phyloP scores from a whole-genome alignment of 2,797 vertebrate species.

The Acrocephalus scirpaceus region DNA sequence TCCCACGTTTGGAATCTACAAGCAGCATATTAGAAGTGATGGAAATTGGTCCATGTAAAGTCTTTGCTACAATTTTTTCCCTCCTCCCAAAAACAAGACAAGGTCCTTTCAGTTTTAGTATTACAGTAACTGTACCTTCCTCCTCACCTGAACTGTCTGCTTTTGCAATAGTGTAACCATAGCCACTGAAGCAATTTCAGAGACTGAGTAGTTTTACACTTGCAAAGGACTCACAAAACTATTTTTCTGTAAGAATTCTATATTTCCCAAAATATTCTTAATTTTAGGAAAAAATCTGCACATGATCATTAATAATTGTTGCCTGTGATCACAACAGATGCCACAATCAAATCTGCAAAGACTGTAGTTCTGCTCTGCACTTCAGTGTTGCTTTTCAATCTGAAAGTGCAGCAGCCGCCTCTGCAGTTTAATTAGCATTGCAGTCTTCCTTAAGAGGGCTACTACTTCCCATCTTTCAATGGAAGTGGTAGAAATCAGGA shows the following conservation, averaged over 20 bases:
- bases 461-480: background rate
- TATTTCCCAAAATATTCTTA: background rate
- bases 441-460: background rate
- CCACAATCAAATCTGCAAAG: background rate
- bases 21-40: background rate
- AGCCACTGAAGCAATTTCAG: background rate
- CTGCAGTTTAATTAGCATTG: background rate
- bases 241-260: background rate
- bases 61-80: background rate
- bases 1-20: background rate
- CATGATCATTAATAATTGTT: background rate
- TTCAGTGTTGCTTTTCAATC: background rate
- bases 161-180: background rate
- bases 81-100: background rate
- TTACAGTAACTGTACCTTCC: background rate
- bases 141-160: background rate
- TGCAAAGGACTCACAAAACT: background rate
- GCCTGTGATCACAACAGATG: background rate
- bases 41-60: background rate
- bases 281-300: background rate
- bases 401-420: background rate
- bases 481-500: background rate
- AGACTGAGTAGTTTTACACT: background rate
- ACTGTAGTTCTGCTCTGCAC: background rate
- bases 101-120: background rate